Conservation (phyloP, 1,140 invertebrate genomes). For the Anoplolepis gracilipes region DNA sequence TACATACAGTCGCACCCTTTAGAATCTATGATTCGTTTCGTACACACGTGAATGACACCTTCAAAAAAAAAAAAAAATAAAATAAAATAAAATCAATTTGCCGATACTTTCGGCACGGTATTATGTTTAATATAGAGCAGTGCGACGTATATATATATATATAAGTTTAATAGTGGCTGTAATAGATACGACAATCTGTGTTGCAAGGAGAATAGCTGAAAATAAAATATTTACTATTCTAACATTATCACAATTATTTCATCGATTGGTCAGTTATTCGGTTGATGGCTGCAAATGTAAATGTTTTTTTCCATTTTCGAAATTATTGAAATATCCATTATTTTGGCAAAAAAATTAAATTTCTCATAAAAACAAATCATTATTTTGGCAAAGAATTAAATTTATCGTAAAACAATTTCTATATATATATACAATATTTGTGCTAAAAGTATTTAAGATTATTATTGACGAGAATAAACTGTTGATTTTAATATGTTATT, state of each 20-base stretch:
- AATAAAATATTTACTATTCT: conserved; percentile 44
- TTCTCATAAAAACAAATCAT: not conserved
- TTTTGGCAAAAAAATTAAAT: conserved; percentile 5
- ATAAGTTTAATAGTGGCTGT: conserved; percentile 6
- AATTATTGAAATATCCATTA: conserved; percentile 6
- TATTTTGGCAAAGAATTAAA: conserved; percentile 8
- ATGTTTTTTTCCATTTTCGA: conserved; percentile 7
- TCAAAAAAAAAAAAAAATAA: conserved; percentile 19
- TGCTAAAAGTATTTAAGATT: not conserved
- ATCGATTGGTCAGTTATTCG: not conserved
- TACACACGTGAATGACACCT: conserved; percentile 35
- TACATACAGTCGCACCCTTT: conserved; percentile 53
- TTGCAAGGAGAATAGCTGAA: conserved; percentile 45
- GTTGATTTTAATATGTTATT: not conserved
- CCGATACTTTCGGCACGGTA: not conserved
- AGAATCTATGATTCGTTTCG: conserved; percentile 10
- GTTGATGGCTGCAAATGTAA: conserved; percentile 29
- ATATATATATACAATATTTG: not conserved
- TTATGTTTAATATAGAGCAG: not conserved
- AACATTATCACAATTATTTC: conserved; percentile 19
- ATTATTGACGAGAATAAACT: not conserved
- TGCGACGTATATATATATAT: no score
- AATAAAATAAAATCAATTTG: no score
- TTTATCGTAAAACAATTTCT: not conserved
- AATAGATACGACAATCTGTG: conserved; percentile 34